Base-by-base conservation (phyloP, 2,888 invertebrate genomes). In the Heliconius aoede region DNA sequence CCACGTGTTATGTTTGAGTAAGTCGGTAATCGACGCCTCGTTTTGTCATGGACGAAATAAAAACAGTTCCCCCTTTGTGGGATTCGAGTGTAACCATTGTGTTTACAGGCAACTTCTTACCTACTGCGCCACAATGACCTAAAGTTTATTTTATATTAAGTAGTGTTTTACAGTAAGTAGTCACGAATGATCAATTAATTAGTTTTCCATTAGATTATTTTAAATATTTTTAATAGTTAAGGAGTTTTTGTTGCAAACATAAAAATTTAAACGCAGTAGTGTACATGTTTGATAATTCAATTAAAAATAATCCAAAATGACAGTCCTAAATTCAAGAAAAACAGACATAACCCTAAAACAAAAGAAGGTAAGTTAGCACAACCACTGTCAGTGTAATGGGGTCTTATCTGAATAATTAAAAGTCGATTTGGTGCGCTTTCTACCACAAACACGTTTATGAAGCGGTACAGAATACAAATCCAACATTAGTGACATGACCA, bases 331-430 rank as follows among this genome's bases (percentile, higher is more conserved):
- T 60, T 26, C 60, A 26, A 18, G 13, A 7, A 46, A 24, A 36
- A n/a, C 36, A 30, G 21, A 68, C 68, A n/a, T 15, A 55, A 55
- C 26, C 88, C 90, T 84, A 88, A 87, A 84, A 76, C 79, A 83
- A 84, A 86, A 86, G 87, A 88, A 88, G 86, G 88, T 87, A 87
- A 89, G 89, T 91, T 91, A 89, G 87, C 89, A 89, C 89, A 89
- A 87, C 89, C 90, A 91, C 93, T 91, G 92, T 86, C 84, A 82
- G 86, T 87, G 91, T 93, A 93, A 93, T 93, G 91, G 90, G 91
- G 82, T 89, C 92, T 94, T 94, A 93, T 93, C 91, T 89, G 84
- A 91, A 89, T 94, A 94, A 94, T 94, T 94, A 94, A 94, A 94
- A 94, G 89, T 91, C 92, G 94, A 94, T 94, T 94, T 92, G 83